Conservation (phyloP, 1,140 invertebrate genomes). For the Anastrepha ludens region DNA sequence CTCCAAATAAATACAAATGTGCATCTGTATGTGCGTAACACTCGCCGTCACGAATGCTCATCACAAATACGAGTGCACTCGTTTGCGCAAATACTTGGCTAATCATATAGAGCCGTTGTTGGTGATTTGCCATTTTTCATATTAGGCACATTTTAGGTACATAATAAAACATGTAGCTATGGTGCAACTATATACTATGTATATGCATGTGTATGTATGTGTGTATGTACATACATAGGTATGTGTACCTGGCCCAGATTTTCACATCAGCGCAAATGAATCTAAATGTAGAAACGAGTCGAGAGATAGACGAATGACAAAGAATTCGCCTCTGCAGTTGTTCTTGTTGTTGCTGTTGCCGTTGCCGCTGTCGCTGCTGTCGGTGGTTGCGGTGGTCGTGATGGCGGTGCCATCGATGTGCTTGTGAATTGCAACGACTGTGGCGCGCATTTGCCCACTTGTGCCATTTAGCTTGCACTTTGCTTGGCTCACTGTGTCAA, state of each 20-base stretch:
- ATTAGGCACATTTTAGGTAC: not conserved
- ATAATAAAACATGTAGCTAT: not conserved
- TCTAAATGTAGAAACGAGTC: not conserved
- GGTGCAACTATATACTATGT: not conserved
- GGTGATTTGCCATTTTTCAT: not conserved
- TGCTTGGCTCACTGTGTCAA: conserved; percentile 34
- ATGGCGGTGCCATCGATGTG: not conserved
- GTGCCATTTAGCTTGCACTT: conserved; percentile 25
- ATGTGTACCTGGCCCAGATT: conserved; percentile 18
- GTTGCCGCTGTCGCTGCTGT: too few species aligned
- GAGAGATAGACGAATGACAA: not conserved
- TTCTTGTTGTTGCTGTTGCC: not conserved
- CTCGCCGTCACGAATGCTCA: not conserved
- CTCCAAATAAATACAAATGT: not conserved
- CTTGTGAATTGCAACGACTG: not conserved
- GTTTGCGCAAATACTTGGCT: not conserved
- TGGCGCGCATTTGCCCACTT: not conserved
- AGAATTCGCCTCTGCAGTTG: not conserved
- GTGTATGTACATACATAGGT: not conserved
- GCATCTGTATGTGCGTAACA: not conserved
- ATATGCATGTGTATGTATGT: not conserved
- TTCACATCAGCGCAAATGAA: conserved; percentile 1
- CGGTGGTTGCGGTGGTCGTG: not conserved
- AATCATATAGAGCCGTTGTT: not conserved
- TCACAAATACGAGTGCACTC: not conserved